Evolutionary conservation across 2,113 vertebrate species (phyloP), one percentile per base, ranked within the genome.

Genomic region (Ictalurus furcatus): DNA sequence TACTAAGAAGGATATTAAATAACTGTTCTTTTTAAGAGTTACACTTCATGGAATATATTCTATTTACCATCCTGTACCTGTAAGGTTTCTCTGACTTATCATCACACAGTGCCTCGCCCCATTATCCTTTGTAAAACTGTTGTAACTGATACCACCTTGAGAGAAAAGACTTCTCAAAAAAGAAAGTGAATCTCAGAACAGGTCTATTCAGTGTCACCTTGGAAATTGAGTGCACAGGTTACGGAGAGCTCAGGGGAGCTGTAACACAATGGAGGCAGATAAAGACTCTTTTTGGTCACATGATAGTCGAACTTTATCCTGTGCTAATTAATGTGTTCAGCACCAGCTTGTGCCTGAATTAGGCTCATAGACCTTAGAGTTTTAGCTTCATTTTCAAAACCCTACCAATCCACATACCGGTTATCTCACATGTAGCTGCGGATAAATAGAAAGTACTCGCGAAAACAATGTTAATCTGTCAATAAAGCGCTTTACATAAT

Each of bases 181-280:
- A n/a, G 52, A 79, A 79, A 69, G 23, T 14, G 59, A 87, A 23
- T 40, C 40, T 87, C 69, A 58, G 59, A 69, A 88, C 65, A 48
- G 81, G 21, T 23, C 80, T 63, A 69, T 88, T 82, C 67, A 88
- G 76, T 88, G 89, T 67, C 80, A 85, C 71, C 81, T 90, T 90
- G 71, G 44, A 59, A 89, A 52, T 59, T 40, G 34, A 34, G 58
- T 48, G 74, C 8, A 28, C 11, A 40, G 56, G 52, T 44, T 63
- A 78, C 8, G 4, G 48, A 30, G 63, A 83, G 21, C 78, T 82
- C 78, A 74, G 44, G 69, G 85, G 88, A 86, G 52, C 85, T 78
- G 85, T 80, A 78, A 84, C 81, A 87, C 58, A 84, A 58, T 56
- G 28, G 25, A 76, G 56, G 34, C 65, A 56, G 87, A 88, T 83